Evolutionary conservation across 30 jellyfish, hydroid and myxozoan species (phyloP), one percentile per base, ranked within the genome.

Genomic region (Aurelia coerulea): DNA sequence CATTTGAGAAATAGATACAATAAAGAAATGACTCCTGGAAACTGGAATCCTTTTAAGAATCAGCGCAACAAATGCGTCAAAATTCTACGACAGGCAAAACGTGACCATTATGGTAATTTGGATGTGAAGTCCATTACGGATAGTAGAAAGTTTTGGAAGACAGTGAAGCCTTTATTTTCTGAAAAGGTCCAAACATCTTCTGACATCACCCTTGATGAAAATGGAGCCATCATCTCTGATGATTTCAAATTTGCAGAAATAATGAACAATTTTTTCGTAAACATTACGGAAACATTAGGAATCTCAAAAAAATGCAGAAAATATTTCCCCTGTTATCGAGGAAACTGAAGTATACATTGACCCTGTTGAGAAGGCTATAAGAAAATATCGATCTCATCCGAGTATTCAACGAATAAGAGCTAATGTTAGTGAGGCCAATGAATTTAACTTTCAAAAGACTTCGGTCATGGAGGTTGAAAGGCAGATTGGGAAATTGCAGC

Each of bases 241-340:
- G 76, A 76, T 41, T 29, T 1, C 60, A 16, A 76, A 19, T 59
- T 76, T 19, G 86, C 73, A 53, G 86, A 76, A 76, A 76, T 76
- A 60, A 53, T 76, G 73, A 46, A 76, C 64, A 46, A 52, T 60
- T 29, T 50, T 56, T 76, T 76, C 39, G 52, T 60, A 53, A 59
- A 76, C 52, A 76, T 50, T 17, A 23, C 29, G 29, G 29, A 23
- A 23, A 23, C 29, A 23, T 23, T 23, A 23, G 29, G 29, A 23
- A 23, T 23, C 29, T 23, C 29, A 23, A 23, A 23, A 23, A 23
- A 23, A 23, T 23, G 29, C 29, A 23, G 29, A 23, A 23, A 23
- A 23, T 23, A 23, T 23, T 23, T 23, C 29, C 29, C 29, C 29
- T 23, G 29, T 23, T 23, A 23, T 23, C 29, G 29, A 23, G 29